Conservation (phyloP, 2,113 vertebrate genomes). For the Rhagologus leucostigma region DNA sequence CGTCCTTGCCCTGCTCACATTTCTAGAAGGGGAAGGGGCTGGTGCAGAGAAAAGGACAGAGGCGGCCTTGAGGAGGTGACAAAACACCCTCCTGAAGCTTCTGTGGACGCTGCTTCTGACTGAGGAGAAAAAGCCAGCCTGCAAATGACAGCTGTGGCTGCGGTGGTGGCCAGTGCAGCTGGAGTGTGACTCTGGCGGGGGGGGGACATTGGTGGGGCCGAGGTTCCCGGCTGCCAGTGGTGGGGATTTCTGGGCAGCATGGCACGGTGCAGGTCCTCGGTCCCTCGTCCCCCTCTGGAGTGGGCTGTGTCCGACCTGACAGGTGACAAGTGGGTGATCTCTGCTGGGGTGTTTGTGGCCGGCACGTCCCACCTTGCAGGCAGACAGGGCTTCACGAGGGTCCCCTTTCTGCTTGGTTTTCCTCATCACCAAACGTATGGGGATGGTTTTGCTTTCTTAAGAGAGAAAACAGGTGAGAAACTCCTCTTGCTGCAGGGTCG, state of each 20-base stretch:
- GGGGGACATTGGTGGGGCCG: fast-evolving
- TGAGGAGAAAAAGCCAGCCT: neutral
- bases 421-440: neutral
- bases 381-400: fast-evolving
- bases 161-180: fast-evolving
- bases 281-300: fast-evolving
- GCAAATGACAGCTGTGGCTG: neutral
- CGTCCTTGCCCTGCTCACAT: fast-evolving
- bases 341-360: neutral
- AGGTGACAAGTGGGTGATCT: neutral
- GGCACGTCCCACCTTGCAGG: neutral
- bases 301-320: neutral
- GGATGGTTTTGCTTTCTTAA: neutral
- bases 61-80: neutral
- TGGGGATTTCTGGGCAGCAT: neutral
- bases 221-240: fast-evolving
- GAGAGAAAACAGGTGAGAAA: neutral
- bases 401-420: neutral
- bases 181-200: neutral
- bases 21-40: neutral
- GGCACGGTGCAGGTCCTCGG: neutral
- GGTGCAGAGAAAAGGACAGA: neutral
- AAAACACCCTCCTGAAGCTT: neutral
- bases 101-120: neutral
- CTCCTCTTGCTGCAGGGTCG: fast-evolving